Evolutionary conservation across 2,888 invertebrate genomes (phyloP).

Genomic region (Spodoptera exigua): DNA sequence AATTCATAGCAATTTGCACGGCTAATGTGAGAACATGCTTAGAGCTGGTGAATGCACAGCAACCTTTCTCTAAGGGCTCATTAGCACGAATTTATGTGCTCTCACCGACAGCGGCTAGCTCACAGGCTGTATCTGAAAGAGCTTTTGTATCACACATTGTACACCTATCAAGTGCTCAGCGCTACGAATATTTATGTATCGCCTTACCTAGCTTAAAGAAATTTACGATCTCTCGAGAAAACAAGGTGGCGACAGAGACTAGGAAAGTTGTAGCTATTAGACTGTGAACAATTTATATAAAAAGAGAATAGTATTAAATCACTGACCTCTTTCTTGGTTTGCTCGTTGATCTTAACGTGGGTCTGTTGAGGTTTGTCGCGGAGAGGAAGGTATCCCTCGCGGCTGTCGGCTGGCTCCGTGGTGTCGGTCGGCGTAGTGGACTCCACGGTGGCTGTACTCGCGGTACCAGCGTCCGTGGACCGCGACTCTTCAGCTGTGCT

Average conservation of each 20-base stretch:
- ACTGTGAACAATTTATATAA: slow-evolving; percentile 80
- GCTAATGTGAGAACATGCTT: slow-evolving; percentile 79
- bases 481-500: slow-evolving; percentile 77
- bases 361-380: slow-evolving; percentile 85
- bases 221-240: slow-evolving; percentile 72
- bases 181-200: slow-evolving; percentile 65
- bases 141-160: slow-evolving; percentile 63
- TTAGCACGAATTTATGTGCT: slow-evolving; percentile 75
- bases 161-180: slow-evolving; percentile 53
- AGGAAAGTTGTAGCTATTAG: slow-evolving; percentile 81
- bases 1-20: slow-evolving; percentile 79
- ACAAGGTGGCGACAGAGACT: slow-evolving; percentile 66
- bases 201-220: slow-evolving; percentile 66
- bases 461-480: slow-evolving; percentile 76
- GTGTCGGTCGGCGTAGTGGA: slow-evolving; percentile 77
- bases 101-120: slow-evolving; percentile 56
- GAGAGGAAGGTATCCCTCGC: slow-evolving; percentile 85
- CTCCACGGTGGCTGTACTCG: slow-evolving; percentile 77
- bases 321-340: slow-evolving; percentile 89
- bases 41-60: slow-evolving; percentile 67
- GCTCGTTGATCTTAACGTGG: slow-evolving; percentile 87
- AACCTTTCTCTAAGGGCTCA: slow-evolving; percentile 79
- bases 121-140: slow-evolving; percentile 60
- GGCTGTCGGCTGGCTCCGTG: slow-evolving; percentile 85
- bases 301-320: slow-evolving; percentile 76